Evolutionary conservation across 1,140 invertebrate genomes (phyloP).

Genomic region (Condylostylus longicornis): DNA sequence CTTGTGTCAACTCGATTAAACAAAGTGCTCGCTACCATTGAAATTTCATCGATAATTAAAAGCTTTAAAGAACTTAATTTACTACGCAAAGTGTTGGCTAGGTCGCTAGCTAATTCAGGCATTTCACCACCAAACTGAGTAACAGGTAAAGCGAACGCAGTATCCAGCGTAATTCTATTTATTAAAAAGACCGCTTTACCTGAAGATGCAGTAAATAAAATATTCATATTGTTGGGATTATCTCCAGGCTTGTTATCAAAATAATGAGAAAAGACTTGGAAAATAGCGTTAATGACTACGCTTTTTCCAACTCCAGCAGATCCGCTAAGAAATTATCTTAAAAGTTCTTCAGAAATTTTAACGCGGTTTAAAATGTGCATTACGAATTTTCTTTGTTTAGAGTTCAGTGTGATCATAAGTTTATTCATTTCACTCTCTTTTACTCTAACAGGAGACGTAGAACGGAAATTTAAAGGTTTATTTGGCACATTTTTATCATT

Average conservation of each 20-base stretch:
- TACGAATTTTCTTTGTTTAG: not conserved
- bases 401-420: not conserved
- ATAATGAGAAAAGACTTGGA: not conserved
- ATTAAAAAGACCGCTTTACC: conserved; percentile 26
- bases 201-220: conserved; percentile 5
- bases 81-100: conserved; percentile 1
- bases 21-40: no score
- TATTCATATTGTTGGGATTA: not conserved
- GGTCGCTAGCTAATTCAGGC: conserved; percentile 4
- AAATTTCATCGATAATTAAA: no score
- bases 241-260: not conserved
- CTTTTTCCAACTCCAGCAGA: conserved; percentile 1
- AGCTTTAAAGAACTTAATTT: conserved; percentile 9
- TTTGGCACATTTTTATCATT: not conserved
- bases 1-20: no score
- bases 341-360: not conserved
- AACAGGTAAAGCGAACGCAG: conserved; percentile 16
- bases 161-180: conserved; percentile 20
- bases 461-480: not conserved
- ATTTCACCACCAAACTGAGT: conserved; percentile 7
- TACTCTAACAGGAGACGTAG: not conserved
- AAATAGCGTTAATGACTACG: not conserved
- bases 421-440: not conserved
- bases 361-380: not conserved
- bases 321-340: not conserved